Base-by-base conservation (phyloP, 2,113 vertebrate species). In the Scopus umbretta region DNA sequence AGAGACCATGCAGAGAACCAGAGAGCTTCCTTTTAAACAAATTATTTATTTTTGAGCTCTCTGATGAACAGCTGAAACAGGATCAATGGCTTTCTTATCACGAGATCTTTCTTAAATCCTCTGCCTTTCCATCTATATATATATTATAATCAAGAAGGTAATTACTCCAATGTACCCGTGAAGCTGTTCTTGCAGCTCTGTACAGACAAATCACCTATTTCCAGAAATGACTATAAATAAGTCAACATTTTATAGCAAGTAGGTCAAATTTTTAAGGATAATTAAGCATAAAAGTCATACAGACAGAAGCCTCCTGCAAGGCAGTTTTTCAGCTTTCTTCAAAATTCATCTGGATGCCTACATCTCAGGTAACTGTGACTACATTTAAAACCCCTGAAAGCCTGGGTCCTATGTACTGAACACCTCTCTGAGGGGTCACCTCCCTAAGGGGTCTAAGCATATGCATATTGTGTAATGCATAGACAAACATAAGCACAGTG, bases 181-280 rank as follows among this genome's bases (percentile, higher is more conserved):
- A 94, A 91, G 32, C 18, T 94, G 40, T 85, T 87, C 65, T 94
- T 91, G 71, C 45, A 75, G 30, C 27, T 76, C 86, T 75, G 11
- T 72, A 94, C 49, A 89, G 83, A 94, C 47, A 94, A 91, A 72
- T 91, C 84, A 91, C 11, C 52, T 90, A 70, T 89, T 92, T 88
- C 43, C 29, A 91, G 89, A 90, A 91, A 68, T 40, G 95, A 59
- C 40, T 5, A 2, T 76, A 76, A 92, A 92, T 94, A 92, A 94
- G 61, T 68, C 10, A 86, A 49, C 11, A 75, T 68, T 84, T 81
- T 62, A 36, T 79, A 68, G 13, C 16, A 92, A 91, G 42, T 56
- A 92, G 61, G 76, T 91, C 22, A 89, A 38, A 11, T 52, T 81
- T 81, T 84, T 32, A 74, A 68, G 42, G 0, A 74, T 75, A 78